Evolutionary conservation across 1,140 invertebrate species (phyloP), one percentile per base, ranked within the genome.

Genomic region (Rhopalosiphum padi): DNA sequence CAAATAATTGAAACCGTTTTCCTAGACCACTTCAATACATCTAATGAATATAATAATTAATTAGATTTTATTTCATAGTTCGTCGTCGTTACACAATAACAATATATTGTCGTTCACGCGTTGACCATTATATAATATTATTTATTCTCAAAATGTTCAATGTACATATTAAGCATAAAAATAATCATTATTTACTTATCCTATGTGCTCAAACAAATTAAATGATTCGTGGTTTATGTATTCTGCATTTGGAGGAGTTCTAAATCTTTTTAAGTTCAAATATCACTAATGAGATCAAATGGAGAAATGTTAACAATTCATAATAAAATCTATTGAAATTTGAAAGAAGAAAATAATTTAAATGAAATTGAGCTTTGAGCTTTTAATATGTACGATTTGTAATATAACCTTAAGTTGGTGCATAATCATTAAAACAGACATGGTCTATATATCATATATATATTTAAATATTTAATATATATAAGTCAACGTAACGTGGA

Each of bases 261-360:
- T 60, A 60, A 25, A 41, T 90, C 60, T 68, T 60, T 90, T 90
- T 41, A 55, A 60, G 88, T 90, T 90, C 89, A 90, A 90, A 82
- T 93, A 93, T 93, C 51, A 86, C 91, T 93, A 93, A 93, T 93
- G 91, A 93, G 82, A 93, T 93, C 91, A 93, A 93, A 53, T 86
- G n/a, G 91, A 85, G 48, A 83, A 77, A 91, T 82, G n/a, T 82
- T 91, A 91, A 91, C 60, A 82, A 91, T 43, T 53, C 68, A 53
- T 90, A 90, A 90, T 68, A 68, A 68, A 89, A 90, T 43, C 89
- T 90, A 68, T 90, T 90, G 89, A 90, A 68, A 90, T 90, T 90
- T 90, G 23, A 68, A 68, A 90, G 89, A 90, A 90, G 89, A 90
- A 90, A 90, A 90, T 90, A 68, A 90, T 90, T 90, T 60, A 68